phyloP scores from a whole-genome alignment of 2,113 vertebrate species.

The Calypte anna region DNA sequence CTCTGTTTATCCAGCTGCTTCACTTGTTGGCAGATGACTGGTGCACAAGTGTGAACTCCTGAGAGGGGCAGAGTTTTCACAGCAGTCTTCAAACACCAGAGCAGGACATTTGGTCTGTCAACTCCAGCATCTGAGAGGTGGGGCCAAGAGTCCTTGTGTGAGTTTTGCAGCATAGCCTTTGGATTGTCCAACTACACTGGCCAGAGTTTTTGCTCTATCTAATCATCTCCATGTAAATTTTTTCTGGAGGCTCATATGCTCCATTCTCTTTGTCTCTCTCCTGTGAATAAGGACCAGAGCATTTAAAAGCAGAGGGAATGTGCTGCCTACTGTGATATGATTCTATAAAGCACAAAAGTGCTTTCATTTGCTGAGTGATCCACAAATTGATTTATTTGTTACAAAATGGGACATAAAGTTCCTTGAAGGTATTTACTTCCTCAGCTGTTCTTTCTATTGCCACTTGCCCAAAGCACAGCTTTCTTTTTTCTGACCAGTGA shows the following conservation, averaged over 20 bases:
- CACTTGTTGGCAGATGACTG: not conserved
- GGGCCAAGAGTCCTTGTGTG: not conserved
- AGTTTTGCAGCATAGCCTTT: not conserved
- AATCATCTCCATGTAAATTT: not conserved
- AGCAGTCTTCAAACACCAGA: not conserved
- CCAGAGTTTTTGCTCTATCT: not conserved
- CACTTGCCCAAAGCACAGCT: not conserved
- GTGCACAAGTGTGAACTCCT: not conserved
- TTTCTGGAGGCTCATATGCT: not conserved
- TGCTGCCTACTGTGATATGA: not conserved
- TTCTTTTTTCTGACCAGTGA: not conserved
- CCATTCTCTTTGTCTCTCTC: not conserved
- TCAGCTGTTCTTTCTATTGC: not conserved
- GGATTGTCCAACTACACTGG: fast-evolving
- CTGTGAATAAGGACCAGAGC: not conserved
- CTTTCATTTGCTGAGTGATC: not conserved
- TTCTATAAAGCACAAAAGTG: not conserved
- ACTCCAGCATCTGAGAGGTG: not conserved
- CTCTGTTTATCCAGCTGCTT: slow-evolving; percentile 40
- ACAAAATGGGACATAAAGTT: not conserved
- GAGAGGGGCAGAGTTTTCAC: not conserved
- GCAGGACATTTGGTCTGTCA: not conserved
- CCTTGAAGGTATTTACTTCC: not conserved
- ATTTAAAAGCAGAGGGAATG: not conserved
- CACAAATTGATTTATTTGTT: not conserved